Percentiles rank a stretch among this genome's conserved stretches.
These are phyloP conservation scores for Nephila pilipes DNA, from an alignment of 1,140 invertebrate species.

Conservation along the genomic window DNA sequence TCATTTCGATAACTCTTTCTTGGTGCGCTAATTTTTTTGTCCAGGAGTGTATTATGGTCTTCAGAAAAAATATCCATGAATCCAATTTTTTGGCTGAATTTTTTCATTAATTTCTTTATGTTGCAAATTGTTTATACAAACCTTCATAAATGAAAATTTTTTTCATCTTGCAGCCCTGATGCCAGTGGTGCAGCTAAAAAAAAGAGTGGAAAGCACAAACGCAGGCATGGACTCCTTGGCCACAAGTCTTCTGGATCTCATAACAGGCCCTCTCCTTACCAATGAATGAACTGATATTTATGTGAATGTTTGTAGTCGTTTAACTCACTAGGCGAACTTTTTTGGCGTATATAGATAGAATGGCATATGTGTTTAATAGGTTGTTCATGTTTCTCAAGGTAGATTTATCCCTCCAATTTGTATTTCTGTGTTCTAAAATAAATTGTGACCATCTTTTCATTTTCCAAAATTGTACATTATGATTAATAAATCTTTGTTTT, in stretches of 20 bases:
- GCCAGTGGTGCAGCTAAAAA: constrained; percentile 36
- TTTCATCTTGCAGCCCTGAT: not conserved
- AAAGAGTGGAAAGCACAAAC: constrained; percentile 64
- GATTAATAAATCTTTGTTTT: constrained; percentile 9
- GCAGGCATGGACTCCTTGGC: constrained; percentile 50
- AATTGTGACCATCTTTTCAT: not conserved
- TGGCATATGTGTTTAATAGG: not conserved
- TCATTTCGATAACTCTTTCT: too few relatives aligned
- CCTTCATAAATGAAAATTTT: not conserved
- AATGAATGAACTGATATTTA: constrained; percentile 48
- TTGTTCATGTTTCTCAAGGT: not conserved
- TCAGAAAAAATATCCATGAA: too few relatives aligned
- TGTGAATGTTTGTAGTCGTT: not conserved
- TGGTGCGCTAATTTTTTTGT: too few relatives aligned
- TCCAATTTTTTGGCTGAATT: too few relatives aligned
- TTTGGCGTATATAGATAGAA: not conserved
- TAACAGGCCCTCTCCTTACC: constrained; percentile 53
- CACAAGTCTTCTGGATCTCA: not conserved
- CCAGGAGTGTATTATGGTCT: too few relatives aligned
- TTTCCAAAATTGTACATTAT: constrained; percentile 12
- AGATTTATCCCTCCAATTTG: not conserved
- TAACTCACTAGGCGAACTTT: not conserved
- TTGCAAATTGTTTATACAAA: not conserved
- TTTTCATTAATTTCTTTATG: too few relatives aligned
- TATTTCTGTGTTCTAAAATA: not conserved